These are phyloP conservation scores for Anarsia innoxiella DNA, from an alignment of 2,888 invertebrate genomes.

Conservation along the genomic window DNA sequence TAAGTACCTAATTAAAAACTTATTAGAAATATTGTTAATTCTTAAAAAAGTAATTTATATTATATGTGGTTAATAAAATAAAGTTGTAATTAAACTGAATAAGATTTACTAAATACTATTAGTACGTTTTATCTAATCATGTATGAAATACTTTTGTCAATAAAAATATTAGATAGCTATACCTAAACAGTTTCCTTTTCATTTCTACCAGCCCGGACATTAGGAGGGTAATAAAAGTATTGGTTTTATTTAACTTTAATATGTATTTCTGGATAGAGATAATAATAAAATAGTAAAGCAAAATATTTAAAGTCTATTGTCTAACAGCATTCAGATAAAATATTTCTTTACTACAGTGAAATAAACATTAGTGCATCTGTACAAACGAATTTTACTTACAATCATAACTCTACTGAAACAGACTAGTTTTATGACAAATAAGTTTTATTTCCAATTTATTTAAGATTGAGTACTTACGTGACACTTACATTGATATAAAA, in stretches of 20 bases:
- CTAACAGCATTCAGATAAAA: conserved; percentile 46
- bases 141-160: conserved; percentile 10
- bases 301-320: conserved; percentile 49
- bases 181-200: no score
- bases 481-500: not conserved
- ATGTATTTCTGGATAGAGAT: conserved; percentile 54
- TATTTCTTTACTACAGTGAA: conserved; percentile 44
- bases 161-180: conserved; percentile 10
- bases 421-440: no score
- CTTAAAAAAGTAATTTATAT: no score
- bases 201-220: no score
- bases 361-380: conserved; percentile 53
- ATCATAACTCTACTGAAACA: no score
- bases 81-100: no score
- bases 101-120: conserved; percentile 4
- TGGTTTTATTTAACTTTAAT: conserved; percentile 37
- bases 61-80: no score
- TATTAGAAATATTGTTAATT: no score
- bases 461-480: not conserved
- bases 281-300: conserved; percentile 55
- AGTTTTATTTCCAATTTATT: no score
- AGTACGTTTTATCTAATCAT: conserved; percentile 13
- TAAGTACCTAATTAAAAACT: no score
- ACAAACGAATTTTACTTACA: conserved; percentile 49
- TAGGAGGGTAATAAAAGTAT: not conserved